These are phyloP conservation scores for Himalopsyche kuldschensis DNA, from an alignment of 2,888 invertebrate species.

Conservation along the genomic window DNA sequence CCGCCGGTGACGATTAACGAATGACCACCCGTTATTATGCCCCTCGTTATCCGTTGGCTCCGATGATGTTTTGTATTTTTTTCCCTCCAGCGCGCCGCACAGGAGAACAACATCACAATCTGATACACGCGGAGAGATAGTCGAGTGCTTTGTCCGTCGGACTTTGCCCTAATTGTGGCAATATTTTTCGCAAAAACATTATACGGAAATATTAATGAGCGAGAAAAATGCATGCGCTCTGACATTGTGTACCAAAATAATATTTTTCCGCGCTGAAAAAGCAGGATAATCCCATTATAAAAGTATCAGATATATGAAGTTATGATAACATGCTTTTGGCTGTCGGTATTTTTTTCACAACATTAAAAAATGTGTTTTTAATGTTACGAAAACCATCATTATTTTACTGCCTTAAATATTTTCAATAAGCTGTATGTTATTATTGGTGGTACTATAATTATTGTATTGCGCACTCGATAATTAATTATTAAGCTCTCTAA, in stretches of 20 bases:
- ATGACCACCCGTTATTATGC: slow-evolving; percentile 25
- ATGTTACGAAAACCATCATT: no score
- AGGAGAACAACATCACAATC: background rate
- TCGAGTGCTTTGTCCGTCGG: background rate
- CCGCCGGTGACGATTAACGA: slow-evolving; percentile 27
- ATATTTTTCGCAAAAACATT: background rate
- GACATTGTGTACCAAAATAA: background rate
- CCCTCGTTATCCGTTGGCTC: slow-evolving; percentile 20
- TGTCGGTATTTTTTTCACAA: no score
- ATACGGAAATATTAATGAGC: slow-evolving; percentile 10
- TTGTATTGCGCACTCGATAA: no score
- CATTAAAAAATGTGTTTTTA: no score
- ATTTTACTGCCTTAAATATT: no score
- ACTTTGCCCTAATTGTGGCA: slow-evolving; percentile 9
- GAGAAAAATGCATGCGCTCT: background rate
- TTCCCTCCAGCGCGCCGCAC: background rate
- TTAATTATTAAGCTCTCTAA: no score
- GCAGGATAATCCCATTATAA: background rate
- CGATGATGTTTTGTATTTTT: slow-evolving; percentile 17
- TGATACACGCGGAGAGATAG: background rate
- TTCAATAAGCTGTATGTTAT: no score
- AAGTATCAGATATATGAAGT: background rate
- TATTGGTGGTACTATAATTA: no score
- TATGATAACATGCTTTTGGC: background rate
- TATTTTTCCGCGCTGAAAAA: background rate